Evolutionary conservation across 2,113 vertebrate genomes (phyloP).

Genomic region (Elanoides forficatus): DNA sequence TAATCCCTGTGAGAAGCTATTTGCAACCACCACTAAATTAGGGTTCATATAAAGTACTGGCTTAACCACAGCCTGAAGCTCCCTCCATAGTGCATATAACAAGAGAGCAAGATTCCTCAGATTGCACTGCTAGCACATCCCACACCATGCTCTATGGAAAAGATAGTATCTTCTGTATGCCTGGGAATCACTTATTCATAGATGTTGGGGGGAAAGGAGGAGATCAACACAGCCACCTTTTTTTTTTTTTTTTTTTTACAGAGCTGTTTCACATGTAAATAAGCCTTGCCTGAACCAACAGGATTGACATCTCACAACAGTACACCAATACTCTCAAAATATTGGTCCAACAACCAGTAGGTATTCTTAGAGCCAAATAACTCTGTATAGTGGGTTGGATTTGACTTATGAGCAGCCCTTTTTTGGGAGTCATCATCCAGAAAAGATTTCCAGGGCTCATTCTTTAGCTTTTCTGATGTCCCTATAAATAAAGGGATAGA

Average conservation of each 20-base stretch:
- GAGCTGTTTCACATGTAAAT: background rate
- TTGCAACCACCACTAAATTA: background rate
- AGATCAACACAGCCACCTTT: background rate
- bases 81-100: background rate
- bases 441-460: background rate
- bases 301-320: background rate
- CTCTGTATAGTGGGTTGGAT: background rate
- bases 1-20: background rate
- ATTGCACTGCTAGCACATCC: background rate
- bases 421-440: background rate
- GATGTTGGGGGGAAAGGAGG: background rate
- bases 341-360: background rate
- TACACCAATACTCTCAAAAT: background rate
- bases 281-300: background rate
- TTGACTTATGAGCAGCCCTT: background rate
- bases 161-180: background rate
- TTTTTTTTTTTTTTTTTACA: background rate
- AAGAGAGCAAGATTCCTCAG: background rate
- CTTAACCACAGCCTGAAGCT: background rate
- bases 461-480: background rate
- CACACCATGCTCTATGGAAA: background rate
- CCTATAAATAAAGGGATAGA: background rate
- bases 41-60: background rate
- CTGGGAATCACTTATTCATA: background rate
- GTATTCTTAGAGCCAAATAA: background rate